phyloP scores from a whole-genome alignment of 2,113 vertebrate genomes.

The Trematocara unimaculatum region DNA sequence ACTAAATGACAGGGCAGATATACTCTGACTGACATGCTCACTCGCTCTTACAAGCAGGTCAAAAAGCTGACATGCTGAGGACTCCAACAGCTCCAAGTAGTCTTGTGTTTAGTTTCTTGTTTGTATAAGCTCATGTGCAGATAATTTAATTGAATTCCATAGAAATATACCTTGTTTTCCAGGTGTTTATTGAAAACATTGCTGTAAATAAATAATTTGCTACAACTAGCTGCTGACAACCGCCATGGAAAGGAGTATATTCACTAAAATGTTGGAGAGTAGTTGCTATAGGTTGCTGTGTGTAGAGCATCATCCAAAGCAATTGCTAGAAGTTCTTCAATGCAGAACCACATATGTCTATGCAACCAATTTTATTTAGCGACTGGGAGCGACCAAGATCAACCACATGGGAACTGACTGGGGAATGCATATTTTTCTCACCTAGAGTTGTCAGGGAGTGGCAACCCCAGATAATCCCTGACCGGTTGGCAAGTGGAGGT shows the following conservation, averaged over 20 bases:
- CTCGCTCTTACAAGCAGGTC: background rate
- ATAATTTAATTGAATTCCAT: background rate
- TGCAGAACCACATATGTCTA: background rate
- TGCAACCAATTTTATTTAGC: rapidly evolving
- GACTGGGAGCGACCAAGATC: rapidly evolving
- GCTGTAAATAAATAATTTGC: background rate
- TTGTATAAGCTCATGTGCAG: background rate
- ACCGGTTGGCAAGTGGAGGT: background rate
- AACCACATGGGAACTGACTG: background rate
- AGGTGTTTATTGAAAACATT: background rate
- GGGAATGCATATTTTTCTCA: background rate
- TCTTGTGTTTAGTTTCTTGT: background rate
- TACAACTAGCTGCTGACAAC: background rate
- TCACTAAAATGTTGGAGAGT: background rate
- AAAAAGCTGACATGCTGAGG: background rate
- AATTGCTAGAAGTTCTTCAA: background rate
- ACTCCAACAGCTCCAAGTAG: background rate
- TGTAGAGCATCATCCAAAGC: background rate
- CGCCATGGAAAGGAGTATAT: rapidly evolving
- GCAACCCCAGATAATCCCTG: background rate
- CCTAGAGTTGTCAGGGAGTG: background rate
- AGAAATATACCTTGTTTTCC: background rate
- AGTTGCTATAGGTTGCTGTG: background rate
- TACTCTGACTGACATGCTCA: background rate
- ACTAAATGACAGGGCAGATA: conserved; percentile 9